Base-by-base conservation (phyloP, 2,888 invertebrate species). In the Neelides folsomi region DNA sequence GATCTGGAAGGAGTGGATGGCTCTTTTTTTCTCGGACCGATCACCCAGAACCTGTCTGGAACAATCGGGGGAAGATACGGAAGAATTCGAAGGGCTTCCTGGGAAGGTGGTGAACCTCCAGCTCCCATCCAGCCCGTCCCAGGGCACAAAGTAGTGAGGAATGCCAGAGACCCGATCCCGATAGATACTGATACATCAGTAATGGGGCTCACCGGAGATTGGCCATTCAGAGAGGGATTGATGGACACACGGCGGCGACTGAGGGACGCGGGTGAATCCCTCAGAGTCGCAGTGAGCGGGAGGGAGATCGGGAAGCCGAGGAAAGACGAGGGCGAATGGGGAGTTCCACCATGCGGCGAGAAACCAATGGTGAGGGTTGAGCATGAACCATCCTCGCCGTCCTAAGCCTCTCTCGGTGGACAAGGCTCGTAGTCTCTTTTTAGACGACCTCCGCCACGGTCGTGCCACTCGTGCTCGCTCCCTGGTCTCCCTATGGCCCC, bases 1-100 rank as follows among this genome's bases (percentile, higher is more conserved):
- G 55, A 59, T 61, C 59, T 56, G 52, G 50, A 37, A 55, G 46
- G 55, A 56, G 56, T 49, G 48, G 54, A 58, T 56, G 56, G 56
- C 55, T 59, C 53, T 7, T 27, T 27, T 27, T 27, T 27, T 27
- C 27, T 7, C 27, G 27, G 27, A 27, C 4, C 27, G 27, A 27
- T 27, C 27, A 27, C 4, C 4, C 3, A 27, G 27, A 27, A 27
- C 27, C 27, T 27, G 27, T 27, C 27, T 27, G 27, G 27, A 27
- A 27, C 27, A 27, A 27, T 27, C 27, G 27, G 27, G 27, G 7
- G 27, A 27, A 27, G 27, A 27, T 27, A 27, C 27, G 27, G 27
- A 27, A 27, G 27, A 27, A 27, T 27, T 27, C 27, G 4, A 27
- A 27, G 7, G 7, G 27, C 27, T 27, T 27, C 27, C 27, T 27